Percentiles rank a stretch among this genome's conserved stretches.
phyloP scores from a whole-genome alignment of 2,888 invertebrate species.

The Platycnemis pennipes region DNA sequence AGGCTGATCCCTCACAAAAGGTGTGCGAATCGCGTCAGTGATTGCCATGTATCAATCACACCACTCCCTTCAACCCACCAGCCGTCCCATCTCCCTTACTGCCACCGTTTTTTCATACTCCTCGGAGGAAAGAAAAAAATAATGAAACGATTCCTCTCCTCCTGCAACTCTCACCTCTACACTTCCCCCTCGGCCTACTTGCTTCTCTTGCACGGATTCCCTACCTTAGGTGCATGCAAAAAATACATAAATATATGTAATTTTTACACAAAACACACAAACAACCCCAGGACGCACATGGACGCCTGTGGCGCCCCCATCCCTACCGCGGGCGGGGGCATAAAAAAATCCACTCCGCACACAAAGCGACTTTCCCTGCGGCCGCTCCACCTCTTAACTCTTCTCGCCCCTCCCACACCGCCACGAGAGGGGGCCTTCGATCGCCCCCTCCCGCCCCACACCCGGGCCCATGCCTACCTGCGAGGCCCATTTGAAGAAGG shows the following conservation, averaged over 20 bases:
- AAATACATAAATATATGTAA: background rate
- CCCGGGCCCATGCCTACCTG: background rate
- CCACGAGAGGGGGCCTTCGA: too few relatives aligned
- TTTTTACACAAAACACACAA: background rate
- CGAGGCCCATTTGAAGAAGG: constrained; percentile 65
- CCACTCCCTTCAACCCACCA: background rate
- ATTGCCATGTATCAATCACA: background rate
- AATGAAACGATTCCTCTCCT: background rate
- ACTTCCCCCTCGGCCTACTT: background rate
- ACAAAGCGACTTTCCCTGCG: background rate
- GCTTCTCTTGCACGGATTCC: background rate
- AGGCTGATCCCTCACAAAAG: background rate
- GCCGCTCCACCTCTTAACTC: background rate
- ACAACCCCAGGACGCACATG: too few relatives aligned
- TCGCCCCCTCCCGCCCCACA: background rate
- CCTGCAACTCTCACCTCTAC: too few relatives aligned
- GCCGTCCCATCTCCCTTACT: background rate
- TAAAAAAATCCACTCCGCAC: too few relatives aligned
- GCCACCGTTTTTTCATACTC: background rate
- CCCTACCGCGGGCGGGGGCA: too few relatives aligned
- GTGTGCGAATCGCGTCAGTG: background rate
- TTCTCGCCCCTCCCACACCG: background rate
- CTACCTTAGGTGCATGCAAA: too few relatives aligned
- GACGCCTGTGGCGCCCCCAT: too few relatives aligned
- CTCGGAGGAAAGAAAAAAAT: background rate